These are phyloP conservation scores for Molothrus aeneus DNA, from an alignment of 2,797 vertebrate species.

Conservation along the genomic window DNA sequence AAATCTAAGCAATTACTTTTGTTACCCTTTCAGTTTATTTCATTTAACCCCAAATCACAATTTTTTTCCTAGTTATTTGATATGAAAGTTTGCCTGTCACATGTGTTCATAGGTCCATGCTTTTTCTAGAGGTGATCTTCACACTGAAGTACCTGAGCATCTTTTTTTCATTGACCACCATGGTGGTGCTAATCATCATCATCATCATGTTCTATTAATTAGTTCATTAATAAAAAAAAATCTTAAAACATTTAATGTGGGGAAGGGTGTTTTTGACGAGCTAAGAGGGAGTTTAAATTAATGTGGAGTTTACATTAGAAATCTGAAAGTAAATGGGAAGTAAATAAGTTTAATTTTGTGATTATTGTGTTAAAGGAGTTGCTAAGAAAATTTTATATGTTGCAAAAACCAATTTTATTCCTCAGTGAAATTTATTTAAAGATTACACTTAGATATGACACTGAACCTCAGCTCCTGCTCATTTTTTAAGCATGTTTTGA, in stretches of 20 bases:
- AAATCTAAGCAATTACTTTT: not conserved
- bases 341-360: not conserved
- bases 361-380: not conserved
- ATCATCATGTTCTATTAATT: not conserved
- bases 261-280: not conserved
- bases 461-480: not conserved
- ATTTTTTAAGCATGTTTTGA: not conserved
- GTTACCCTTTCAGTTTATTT: not conserved
- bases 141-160: not conserved
- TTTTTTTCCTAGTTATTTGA: not conserved
- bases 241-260: not conserved
- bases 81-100: not conserved
- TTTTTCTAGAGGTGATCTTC: not conserved
- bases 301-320: not conserved
- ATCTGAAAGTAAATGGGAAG: not conserved
- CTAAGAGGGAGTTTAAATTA: not conserved
- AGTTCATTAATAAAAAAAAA: not conserved
- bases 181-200: not conserved
- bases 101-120: accelerated
- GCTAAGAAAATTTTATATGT: not conserved
- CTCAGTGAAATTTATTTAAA: not conserved
- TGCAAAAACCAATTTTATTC: not conserved
- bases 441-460: not conserved
- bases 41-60: not conserved
- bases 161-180: not conserved